phyloP scores from a whole-genome alignment of 1,140 invertebrate genomes.

The Microplitis mediator region DNA sequence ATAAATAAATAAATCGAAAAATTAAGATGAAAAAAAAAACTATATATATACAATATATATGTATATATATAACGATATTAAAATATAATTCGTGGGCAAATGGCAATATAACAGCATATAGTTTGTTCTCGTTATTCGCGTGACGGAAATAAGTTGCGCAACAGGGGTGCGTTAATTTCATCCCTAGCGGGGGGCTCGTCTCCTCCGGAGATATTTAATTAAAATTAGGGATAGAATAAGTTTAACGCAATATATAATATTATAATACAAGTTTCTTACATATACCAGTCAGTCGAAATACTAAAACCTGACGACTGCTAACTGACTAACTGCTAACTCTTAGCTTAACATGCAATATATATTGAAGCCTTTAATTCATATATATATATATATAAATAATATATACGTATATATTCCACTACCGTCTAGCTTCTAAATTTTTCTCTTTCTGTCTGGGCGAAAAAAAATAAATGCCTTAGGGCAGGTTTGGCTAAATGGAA shows the following conservation, averaged over 20 bases:
- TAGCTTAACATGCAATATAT: neutral
- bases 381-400: too few relatives aligned
- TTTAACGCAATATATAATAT: neutral
- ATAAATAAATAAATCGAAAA: too few relatives aligned
- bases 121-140: slow-evolving; percentile 43
- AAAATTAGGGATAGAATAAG: slow-evolving; percentile 41
- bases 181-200: slow-evolving; percentile 41
- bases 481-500: slow-evolving; percentile 11
- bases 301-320: neutral
- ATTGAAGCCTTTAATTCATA: neutral
- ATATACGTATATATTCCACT: too few relatives aligned
- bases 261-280: neutral
- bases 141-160: slow-evolving; percentile 47
- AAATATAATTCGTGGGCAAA: neutral
- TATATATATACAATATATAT: neutral
- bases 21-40: neutral
- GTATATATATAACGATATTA: neutral
- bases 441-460: neutral
- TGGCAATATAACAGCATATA: slow-evolving; percentile 23
- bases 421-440: neutral
- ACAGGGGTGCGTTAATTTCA: slow-evolving; percentile 43
- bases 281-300: neutral
- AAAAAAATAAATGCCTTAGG: slow-evolving; percentile 7
- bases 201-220: slow-evolving; percentile 47
- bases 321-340: neutral